Evolutionary conservation across 2,113 vertebrate genomes (phyloP).

Genomic region (Ptilorrhoa leucosticta): DNA sequence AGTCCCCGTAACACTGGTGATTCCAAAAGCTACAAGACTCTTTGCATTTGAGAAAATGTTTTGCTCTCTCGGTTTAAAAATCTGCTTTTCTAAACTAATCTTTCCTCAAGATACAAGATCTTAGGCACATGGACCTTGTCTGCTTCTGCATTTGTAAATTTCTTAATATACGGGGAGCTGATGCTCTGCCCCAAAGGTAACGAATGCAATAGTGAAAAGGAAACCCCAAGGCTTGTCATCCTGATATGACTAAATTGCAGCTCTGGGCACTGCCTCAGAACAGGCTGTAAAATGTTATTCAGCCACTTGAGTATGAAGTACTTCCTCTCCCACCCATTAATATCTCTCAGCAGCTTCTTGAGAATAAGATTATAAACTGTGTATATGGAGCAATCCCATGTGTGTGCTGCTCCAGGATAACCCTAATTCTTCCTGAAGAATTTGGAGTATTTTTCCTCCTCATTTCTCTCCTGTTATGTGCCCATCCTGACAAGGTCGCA

Average conservation of each 20-base stretch:
- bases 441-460: not conserved
- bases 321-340: not conserved
- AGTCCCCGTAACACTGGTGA: not conserved
- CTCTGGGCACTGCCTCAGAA: not conserved
- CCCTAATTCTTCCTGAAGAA: not conserved
- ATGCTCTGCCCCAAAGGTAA: not conserved
- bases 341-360: constrained; percentile 2
- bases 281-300: constrained; percentile 1
- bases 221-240: not conserved
- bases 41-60: not conserved
- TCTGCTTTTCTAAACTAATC: not conserved
- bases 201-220: not conserved
- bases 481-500: not conserved
- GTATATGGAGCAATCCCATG: not conserved
- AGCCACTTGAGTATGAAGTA: not conserved
- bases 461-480: not conserved
- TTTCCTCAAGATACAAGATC: not conserved
- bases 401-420: not conserved
- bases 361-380: not conserved
- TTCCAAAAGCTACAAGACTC: not conserved
- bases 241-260: not conserved
- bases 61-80: not conserved
- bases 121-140: not conserved
- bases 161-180: not conserved
- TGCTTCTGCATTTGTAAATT: not conserved